Base-by-base conservation (phyloP, 1,140 invertebrate genomes). In the Amphibalanus amphitrite region DNA sequence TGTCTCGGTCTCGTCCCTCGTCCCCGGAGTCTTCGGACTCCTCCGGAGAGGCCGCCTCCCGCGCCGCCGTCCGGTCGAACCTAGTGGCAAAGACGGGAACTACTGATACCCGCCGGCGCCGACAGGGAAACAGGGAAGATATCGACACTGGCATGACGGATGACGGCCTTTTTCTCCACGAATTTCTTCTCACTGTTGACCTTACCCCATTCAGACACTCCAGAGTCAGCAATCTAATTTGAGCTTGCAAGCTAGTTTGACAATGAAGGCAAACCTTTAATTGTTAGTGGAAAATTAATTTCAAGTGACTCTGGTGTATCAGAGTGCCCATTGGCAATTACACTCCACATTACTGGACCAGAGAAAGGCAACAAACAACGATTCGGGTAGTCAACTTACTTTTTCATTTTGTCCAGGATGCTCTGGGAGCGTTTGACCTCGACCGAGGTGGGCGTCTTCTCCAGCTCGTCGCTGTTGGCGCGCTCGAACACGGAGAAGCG, bases 401-500 rank as follows among this genome's bases (percentile, higher is more conserved):
- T 59, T 20, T 59, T 59, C 47, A 59, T 59, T 59, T 59, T 59
- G 47, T 59, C 20, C 13, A 59, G 47, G 6, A 59, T 59, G 17
- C 47, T 59, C 47, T 59, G 47, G 1, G 47, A 59, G 47, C 47
- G 47, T 23, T 59, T 59, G 47, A 59, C 47, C 47, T 59, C 47
- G 20, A 59, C 47, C 23, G 47, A 59, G 6, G 47, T 1, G 13
- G 20, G 47, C 13, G 13, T 23, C 47, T 59, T 59, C 47, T 59
- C 47, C 6, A 17, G 47, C 1, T 59, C 47, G 17, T 75, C 74
- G 29, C 72, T 71, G 40, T 75, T 72, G 78, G 77, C 75, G 74
- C 85, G 86, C 80, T 93, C 90, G 80, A 93, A 93, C 72, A 92
- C 86, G 81, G 93, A 87, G 81, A 92, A 94, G 70, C 89, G 84